Conservation (phyloP, 2,113 vertebrate species). For the Callipepla squamata region DNA sequence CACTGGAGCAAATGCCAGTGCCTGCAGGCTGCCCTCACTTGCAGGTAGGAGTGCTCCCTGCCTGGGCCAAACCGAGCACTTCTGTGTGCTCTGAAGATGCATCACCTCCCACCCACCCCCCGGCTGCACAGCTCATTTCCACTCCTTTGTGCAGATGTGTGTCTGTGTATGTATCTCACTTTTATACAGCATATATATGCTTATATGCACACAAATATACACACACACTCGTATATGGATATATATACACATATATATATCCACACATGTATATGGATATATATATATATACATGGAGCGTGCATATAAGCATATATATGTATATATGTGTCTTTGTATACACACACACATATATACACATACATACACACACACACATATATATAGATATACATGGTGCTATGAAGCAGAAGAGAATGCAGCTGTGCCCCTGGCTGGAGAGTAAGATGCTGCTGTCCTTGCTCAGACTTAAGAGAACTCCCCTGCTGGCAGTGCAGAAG, state of each 20-base stretch:
- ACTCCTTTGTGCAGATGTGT: no score
- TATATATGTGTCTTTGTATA: no score
- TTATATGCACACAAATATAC: no score
- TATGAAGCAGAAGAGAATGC: background rate
- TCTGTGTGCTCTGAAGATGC: rapidly evolving
- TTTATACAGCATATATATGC: rapidly evolving
- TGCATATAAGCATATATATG: no score
- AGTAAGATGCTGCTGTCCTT: background rate
- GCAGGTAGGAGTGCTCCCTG: rapidly evolving
- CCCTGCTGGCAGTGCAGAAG: background rate
- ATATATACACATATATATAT: rapidly evolving
- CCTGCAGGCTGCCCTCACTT: background rate
- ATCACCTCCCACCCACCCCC: background rate
- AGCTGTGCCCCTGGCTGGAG: background rate
- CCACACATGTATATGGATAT: no score
- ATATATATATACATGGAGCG: no score
- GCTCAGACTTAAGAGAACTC: rapidly evolving
- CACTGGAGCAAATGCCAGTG: background rate
- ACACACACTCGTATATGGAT: no score
- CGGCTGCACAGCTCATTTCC: background rate
- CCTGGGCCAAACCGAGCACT: background rate
- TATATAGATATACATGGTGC: background rate
- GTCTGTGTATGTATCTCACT: rapidly evolving
- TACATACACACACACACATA: no score
- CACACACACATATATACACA: no score